Conservation (phyloP, 2,797 vertebrate genomes). For the Lepidocolaptes lacrymiger region DNA sequence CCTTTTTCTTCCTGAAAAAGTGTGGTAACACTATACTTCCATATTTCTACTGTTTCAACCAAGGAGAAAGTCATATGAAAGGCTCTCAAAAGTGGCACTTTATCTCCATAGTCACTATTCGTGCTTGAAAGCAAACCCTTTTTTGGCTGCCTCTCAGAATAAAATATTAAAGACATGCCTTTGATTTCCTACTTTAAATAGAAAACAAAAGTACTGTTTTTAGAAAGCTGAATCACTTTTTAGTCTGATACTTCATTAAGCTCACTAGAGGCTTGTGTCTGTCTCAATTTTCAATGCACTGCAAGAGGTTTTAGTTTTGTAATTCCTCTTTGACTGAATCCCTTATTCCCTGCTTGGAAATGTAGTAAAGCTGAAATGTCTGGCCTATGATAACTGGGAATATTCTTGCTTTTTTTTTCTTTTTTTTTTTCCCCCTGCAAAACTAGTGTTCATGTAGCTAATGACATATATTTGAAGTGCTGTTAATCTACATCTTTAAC, state of each 20-base stretch:
- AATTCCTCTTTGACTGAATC: conserved; percentile 24
- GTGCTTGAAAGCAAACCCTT: conserved; percentile 15
- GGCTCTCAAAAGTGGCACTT: conserved; percentile 22
- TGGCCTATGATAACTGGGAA: background rate
- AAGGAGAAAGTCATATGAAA: conserved; percentile 48
- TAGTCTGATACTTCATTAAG: conserved; percentile 48
- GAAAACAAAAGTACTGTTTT: conserved; percentile 58
- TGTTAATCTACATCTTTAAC: background rate
- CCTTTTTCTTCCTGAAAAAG: background rate
- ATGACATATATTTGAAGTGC: background rate
- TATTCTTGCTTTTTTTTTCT: background rate
- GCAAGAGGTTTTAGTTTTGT: conserved; percentile 12
- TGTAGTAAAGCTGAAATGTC: background rate
- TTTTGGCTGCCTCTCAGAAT: conserved; percentile 19
- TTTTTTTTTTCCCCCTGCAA: background rate
- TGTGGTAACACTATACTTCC: background rate
- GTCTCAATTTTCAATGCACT: conserved; percentile 19
- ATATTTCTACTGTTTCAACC: conserved; percentile 26
- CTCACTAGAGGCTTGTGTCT: background rate
- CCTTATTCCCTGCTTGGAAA: conserved; percentile 8
- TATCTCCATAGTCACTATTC: conserved; percentile 10
- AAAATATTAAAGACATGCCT: conserved; percentile 7
- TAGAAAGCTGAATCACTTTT: conserved; percentile 30
- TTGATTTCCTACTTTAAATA: conserved; percentile 39
- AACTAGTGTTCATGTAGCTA: background rate